Percentiles rank a stretch among this genome's conserved stretches.
phyloP scores from a whole-genome alignment of 2,797 vertebrate genomes.

The Scolopax bukidnonensis region DNA sequence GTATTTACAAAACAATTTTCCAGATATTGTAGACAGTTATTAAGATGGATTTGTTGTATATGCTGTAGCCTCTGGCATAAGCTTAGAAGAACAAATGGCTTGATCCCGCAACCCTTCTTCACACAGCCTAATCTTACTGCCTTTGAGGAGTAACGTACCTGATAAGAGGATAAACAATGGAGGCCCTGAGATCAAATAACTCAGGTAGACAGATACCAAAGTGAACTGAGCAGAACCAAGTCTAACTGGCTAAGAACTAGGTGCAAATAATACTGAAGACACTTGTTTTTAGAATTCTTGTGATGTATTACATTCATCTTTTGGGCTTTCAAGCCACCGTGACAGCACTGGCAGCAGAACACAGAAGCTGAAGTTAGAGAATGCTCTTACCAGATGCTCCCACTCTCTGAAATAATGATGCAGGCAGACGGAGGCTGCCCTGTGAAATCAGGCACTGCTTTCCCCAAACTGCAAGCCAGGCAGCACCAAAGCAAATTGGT shows the following conservation, averaged over 20 bases:
- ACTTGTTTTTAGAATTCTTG: neutral
- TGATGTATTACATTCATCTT: neutral
- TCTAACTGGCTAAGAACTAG: neutral
- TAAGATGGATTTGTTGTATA: constrained; percentile 28
- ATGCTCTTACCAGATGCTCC: neutral
- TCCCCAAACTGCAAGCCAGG: neutral
- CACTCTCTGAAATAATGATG: neutral
- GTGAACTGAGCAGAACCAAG: neutral
- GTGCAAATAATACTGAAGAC: neutral
- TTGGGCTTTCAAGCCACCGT: neutral
- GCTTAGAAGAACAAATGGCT: constrained; percentile 20
- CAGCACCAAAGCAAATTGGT: rapidly evolving
- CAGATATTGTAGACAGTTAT: constrained; percentile 19
- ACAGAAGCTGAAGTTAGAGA: neutral
- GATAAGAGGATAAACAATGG: neutral
- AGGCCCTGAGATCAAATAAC: neutral
- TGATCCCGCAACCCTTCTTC: neutral
- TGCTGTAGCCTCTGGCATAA: neutral
- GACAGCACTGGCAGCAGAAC: constrained; percentile 19
- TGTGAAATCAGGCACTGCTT: neutral
- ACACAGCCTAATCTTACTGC: neutral
- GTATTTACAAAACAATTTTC: neutral
- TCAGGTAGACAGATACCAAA: neutral
- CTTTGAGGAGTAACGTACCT: neutral
- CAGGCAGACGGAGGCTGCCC: neutral